phyloP scores from a whole-genome alignment of 2,888 invertebrate species.

The Euproctis similis region DNA sequence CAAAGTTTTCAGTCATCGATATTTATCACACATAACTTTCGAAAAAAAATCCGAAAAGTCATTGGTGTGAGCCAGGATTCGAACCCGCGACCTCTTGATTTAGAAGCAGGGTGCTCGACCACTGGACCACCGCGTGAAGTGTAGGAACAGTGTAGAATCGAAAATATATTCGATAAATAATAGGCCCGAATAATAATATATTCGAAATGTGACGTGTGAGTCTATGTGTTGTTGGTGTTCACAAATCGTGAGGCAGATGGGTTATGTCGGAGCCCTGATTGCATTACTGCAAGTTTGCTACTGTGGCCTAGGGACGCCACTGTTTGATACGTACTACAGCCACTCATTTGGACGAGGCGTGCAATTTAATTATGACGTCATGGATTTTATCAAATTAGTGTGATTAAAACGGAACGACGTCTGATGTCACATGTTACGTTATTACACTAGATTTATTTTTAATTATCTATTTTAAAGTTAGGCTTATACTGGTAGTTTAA shows the following conservation, averaged over 20 bases:
- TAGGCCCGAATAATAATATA: not conserved
- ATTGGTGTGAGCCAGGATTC: too few relatives aligned
- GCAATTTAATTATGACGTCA: constrained; percentile 14
- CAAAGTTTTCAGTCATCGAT: too few relatives aligned
- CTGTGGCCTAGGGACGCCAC: constrained; percentile 16
- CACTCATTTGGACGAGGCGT: constrained; percentile 20
- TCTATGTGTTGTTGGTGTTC: not conserved
- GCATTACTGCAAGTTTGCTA: constrained; percentile 19
- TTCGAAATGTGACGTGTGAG: constrained; percentile 2
- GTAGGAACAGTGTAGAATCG: too few relatives aligned
- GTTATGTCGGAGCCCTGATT: constrained; percentile 13
- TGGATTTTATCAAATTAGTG: constrained; percentile 7
- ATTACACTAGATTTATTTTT: too few relatives aligned
- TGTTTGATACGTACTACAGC: constrained; percentile 18
- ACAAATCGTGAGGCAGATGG: constrained; percentile 6
- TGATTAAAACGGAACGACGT: constrained; percentile 3
- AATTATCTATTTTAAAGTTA: not conserved
- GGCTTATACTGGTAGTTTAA: too few relatives aligned
- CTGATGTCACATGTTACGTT: too few relatives aligned
- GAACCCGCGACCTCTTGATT: too few relatives aligned
- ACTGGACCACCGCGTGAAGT: too few relatives aligned
- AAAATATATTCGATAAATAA: too few relatives aligned
- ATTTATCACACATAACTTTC: too few relatives aligned
- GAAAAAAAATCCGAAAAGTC: too few relatives aligned
- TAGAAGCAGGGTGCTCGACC: too few relatives aligned